phyloP scores from a whole-genome alignment of 2,888 invertebrate species.

The Drosophila prolongata region DNA sequence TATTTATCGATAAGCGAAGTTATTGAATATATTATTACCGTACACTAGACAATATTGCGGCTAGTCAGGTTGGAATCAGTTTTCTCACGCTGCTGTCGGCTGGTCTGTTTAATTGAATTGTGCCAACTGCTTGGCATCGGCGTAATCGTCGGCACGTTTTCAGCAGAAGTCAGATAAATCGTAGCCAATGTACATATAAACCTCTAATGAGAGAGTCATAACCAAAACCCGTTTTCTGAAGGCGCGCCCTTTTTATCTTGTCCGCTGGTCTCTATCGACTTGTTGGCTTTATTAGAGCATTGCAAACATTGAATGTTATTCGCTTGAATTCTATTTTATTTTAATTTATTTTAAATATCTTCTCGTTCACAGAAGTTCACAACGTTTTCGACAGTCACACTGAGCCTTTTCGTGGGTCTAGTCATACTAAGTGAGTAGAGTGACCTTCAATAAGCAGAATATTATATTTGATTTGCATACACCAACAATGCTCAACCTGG shows the following conservation, averaged over 20 bases:
- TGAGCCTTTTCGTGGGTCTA: constrained; percentile 96
- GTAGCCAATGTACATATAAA: constrained; percentile 6
- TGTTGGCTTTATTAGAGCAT: constrained; percentile 9
- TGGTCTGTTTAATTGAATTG: constrained; percentile 57
- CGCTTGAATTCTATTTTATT: constrained; percentile 3
- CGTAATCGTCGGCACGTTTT: constrained; percentile 68
- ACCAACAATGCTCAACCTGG: constrained; percentile 32
- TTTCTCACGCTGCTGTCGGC: constrained; percentile 21
- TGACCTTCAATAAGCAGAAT: constrained; percentile 37
- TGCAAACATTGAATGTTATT: neutral
- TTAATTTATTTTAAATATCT: constrained; percentile 5
- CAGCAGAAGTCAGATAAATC: constrained; percentile 55
- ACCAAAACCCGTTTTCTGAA: constrained; percentile 18
- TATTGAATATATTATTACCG: neutral
- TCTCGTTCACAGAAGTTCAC: constrained; percentile 90
- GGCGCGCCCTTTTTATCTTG: constrained; percentile 59
- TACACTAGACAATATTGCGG: neutral
- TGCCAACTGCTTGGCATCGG: constrained; percentile 25
- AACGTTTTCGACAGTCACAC: constrained; percentile 95
- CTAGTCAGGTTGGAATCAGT: neutral
- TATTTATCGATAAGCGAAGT: neutral
- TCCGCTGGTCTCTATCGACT: neutral
- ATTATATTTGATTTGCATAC: constrained; percentile 48
- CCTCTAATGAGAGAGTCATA: constrained; percentile 45
- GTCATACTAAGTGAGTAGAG: constrained; percentile 93